Evolutionary conservation across 2,797 vertebrate species (phyloP).

Genomic region (Enteromius trimaculatus): DNA sequence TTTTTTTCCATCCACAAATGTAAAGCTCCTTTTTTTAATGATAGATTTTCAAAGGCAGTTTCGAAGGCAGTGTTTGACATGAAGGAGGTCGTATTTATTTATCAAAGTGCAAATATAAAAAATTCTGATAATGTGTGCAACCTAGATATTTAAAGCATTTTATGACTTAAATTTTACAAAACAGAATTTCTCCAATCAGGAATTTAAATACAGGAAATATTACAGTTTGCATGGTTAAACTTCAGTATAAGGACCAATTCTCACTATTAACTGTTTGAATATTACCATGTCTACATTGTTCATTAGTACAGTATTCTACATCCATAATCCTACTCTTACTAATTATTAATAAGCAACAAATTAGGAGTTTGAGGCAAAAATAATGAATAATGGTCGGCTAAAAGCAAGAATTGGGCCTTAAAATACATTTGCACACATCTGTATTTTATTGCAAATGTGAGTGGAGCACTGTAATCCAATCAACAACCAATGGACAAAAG

Average conservation of each 20-base stretch:
- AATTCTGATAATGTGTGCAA: too few relatives aligned
- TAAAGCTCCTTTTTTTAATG: background rate
- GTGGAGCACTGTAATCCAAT: background rate
- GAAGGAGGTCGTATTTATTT: too few relatives aligned
- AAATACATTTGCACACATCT: background rate
- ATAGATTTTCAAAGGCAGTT: too few relatives aligned
- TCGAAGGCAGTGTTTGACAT: too few relatives aligned
- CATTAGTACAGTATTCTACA: background rate
- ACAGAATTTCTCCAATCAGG: background rate
- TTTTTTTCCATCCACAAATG: background rate
- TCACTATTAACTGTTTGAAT: background rate
- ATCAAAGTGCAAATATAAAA: too few relatives aligned
- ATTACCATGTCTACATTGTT: background rate
- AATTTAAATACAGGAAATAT: background rate
- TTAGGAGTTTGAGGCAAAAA: background rate
- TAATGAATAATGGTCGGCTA: background rate
- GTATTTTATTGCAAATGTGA: background rate
- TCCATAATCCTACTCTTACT: background rate
- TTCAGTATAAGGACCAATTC: background rate
- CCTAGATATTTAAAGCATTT: background rate
- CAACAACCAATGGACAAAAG: background rate
- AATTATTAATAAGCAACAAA: background rate
- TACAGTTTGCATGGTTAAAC: background rate
- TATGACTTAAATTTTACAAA: background rate
- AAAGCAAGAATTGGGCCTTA: background rate